Evolutionary conservation across 1,140 invertebrate genomes (phyloP).

Genomic region (Wiebesia pumilae): DNA sequence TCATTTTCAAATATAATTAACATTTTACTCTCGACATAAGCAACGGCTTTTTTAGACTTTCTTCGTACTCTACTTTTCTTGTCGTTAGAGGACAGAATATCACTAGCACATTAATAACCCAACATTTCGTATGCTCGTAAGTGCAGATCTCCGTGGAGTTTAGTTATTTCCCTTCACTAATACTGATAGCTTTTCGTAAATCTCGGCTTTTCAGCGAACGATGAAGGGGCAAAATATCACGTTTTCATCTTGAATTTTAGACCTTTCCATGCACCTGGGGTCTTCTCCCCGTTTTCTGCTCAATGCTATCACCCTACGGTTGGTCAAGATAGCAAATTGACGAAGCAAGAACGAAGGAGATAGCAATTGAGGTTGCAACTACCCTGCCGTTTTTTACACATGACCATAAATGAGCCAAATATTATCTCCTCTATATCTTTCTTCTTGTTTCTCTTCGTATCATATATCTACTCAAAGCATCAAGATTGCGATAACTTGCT

Average conservation of each 20-base stretch:
- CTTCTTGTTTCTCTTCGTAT: constrained; percentile 22
- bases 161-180: background rate
- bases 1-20: too few relatives aligned
- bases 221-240: background rate
- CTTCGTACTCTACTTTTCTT: background rate
- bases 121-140: background rate
- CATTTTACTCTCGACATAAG: too few relatives aligned
- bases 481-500: constrained; percentile 40
- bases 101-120: background rate
- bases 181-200: background rate
- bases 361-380: background rate
- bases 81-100: background rate
- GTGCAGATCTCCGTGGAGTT: background rate
- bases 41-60: background rate
- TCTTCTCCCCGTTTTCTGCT: background rate
- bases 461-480: constrained; percentile 50
- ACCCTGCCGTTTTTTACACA: background rate
- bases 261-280: background rate
- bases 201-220: background rate
- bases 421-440: constrained; percentile 47
- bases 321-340: background rate
- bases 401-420: constrained; percentile 39
- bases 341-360: background rate
- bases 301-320: background rate
- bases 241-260: background rate